phyloP scores from a whole-genome alignment of 2,113 vertebrate species.

The Narcine bancroftii region DNA sequence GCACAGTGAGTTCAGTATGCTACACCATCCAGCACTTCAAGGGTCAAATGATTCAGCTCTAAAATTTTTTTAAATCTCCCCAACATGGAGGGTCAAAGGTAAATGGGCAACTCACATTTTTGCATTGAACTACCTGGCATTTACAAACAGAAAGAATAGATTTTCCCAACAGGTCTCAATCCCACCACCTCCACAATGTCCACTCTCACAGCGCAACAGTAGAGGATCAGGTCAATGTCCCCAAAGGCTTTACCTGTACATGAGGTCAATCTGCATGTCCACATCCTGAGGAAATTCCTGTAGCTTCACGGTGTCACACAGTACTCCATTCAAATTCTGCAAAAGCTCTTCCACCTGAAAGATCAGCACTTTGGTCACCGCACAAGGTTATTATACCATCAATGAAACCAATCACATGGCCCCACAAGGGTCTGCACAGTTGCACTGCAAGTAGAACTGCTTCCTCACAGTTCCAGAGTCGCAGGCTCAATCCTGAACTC shows the following conservation, averaged over 20 bases:
- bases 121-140: neutral
- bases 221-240: neutral
- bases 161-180: neutral
- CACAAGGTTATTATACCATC: neutral
- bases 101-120: neutral
- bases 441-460: no score
- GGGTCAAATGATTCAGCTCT: neutral
- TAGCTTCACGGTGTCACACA: neutral
- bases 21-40: neutral
- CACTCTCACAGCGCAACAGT: neutral
- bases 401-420: neutral
- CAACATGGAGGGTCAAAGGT: neutral
- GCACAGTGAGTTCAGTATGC: neutral
- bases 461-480: no score
- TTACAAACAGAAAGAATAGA: neutral
- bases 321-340: neutral
- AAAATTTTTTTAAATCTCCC: neutral
- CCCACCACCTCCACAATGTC: neutral
- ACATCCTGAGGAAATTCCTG: neutral
- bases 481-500: no score
- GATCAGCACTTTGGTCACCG: neutral
- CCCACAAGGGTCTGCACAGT: neutral
- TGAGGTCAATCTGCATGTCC: conserved; percentile 30
- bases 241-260: neutral
- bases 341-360: conserved; percentile 27